Evolutionary conservation across 2,113 vertebrate genomes (phyloP).

Genomic region (Microcebus murinus): DNA sequence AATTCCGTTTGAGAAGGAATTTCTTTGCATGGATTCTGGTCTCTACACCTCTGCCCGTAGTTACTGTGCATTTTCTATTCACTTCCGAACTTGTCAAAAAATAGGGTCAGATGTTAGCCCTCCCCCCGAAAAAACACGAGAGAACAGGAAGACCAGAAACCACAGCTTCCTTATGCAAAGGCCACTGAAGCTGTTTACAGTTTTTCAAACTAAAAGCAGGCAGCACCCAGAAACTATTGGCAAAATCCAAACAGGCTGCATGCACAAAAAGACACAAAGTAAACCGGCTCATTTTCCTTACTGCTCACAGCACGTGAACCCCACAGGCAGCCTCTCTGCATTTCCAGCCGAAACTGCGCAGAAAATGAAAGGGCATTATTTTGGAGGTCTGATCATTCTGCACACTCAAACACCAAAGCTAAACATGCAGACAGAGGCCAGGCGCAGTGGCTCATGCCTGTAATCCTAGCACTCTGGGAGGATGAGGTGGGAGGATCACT

Average conservation of each 20-base stretch:
- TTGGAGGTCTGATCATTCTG: neutral
- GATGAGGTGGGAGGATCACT: no score
- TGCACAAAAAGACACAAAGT: neutral
- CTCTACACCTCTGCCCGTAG: neutral
- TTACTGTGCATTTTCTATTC: rapidly evolving
- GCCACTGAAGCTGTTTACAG: neutral
- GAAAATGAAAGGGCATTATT: neutral
- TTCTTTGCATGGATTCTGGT: neutral
- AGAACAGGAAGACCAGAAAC: conserved; percentile 81
- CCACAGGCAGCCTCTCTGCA: neutral
- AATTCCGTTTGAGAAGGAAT: rapidly evolving
- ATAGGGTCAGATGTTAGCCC: neutral
- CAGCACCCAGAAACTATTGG: neutral
- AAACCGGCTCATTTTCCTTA: no score
- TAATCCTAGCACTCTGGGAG: no score
- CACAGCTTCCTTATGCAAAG: conserved; percentile 80
- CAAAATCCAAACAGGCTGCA: neutral
- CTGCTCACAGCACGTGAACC: rapidly evolving
- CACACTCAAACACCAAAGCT: neutral
- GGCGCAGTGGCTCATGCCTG: no score
- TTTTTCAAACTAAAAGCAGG: neutral
- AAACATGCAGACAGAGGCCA: neutral
- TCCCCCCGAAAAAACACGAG: neutral
- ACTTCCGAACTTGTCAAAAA: neutral
- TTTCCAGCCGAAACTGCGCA: neutral